Conservation (phyloP, 2,888 invertebrate species). For the Drosophila barbarae region DNA sequence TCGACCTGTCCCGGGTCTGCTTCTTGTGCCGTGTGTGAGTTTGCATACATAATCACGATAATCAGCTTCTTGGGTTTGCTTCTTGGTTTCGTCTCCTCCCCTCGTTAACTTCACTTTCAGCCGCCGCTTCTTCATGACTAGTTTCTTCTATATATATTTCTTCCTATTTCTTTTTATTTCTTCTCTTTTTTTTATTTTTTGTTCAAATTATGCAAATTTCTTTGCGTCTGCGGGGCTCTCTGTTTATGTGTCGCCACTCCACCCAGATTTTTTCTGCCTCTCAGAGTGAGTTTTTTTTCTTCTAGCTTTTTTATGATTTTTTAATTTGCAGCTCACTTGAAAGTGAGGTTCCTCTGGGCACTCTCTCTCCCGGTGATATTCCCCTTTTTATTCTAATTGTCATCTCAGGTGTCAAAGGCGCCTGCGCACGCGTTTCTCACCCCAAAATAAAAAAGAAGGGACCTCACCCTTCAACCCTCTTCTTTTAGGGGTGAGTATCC, state of each 20-base stretch:
- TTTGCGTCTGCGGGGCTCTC: constrained; percentile 38
- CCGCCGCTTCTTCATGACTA: constrained; percentile 25
- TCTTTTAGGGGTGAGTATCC: constrained; percentile 15
- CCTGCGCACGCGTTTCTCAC: constrained; percentile 61
- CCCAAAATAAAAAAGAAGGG: constrained; percentile 13
- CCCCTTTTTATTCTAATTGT: constrained; percentile 45
- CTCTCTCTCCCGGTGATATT: background rate
- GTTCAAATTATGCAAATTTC: constrained; percentile 68
- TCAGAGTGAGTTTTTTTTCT: constrained; percentile 31
- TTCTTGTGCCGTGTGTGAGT: constrained; percentile 33
- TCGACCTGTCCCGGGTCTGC: constrained; percentile 36
- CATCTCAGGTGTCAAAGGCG: constrained; percentile 66
- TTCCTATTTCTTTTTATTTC: constrained; percentile 31
- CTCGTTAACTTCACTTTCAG: constrained; percentile 71
- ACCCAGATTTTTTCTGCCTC: constrained; percentile 49
- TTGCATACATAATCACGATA: constrained; percentile 67
- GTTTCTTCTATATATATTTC: constrained; percentile 33
- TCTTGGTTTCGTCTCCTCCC: constrained; percentile 46
- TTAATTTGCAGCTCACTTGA: constrained; percentile 65
- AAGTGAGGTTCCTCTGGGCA: constrained; percentile 42
- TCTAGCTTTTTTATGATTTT: constrained; percentile 62
- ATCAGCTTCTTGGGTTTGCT: constrained; percentile 54
- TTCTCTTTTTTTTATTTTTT: constrained; percentile 24
- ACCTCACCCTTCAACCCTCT: constrained; percentile 27
- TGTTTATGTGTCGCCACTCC: constrained; percentile 59